Evolutionary conservation across 2,797 vertebrate species (phyloP).

Genomic region (Hylomyscus alleni): DNA sequence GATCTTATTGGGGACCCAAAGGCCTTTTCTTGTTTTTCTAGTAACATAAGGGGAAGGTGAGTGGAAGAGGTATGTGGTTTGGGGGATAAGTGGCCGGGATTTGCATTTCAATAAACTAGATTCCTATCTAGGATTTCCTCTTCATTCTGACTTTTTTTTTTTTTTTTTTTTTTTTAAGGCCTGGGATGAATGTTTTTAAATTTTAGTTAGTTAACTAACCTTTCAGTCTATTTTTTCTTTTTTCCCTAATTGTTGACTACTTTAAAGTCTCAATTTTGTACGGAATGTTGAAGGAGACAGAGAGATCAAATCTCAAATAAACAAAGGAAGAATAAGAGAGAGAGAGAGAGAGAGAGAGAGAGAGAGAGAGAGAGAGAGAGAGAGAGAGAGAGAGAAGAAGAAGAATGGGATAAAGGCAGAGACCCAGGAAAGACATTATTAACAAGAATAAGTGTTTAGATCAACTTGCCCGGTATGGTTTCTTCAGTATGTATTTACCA

Average conservation of each 20-base stretch:
- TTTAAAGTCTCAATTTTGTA: not conserved
- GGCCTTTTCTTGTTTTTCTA: constrained; percentile 68
- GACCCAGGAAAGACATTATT: not conserved
- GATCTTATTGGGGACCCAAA: constrained; percentile 69
- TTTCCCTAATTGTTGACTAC: not conserved
- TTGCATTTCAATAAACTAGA: constrained; percentile 23
- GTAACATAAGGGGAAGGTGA: constrained; percentile 67
- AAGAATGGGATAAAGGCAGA: not conserved
- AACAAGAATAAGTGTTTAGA: constrained; percentile 29
- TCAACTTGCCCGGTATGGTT: not conserved
- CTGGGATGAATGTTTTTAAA: constrained; percentile 44
- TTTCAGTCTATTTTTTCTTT: not conserved
- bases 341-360: not conserved
- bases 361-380: too few species aligned
- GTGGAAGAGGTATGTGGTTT: constrained; percentile 5
- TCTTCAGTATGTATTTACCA: not conserved
- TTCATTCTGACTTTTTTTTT: not conserved
- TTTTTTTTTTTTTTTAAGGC: not conserved
- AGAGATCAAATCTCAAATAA: not conserved
- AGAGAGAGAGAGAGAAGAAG: too few species aligned
- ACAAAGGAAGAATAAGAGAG: not conserved
- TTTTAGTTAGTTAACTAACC: constrained; percentile 1
- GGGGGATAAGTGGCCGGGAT: not conserved
- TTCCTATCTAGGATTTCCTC: constrained; percentile 1
- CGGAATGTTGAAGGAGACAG: not conserved